Base-by-base conservation (phyloP, 2,888 invertebrate species). In the Apotomis turbidana region DNA sequence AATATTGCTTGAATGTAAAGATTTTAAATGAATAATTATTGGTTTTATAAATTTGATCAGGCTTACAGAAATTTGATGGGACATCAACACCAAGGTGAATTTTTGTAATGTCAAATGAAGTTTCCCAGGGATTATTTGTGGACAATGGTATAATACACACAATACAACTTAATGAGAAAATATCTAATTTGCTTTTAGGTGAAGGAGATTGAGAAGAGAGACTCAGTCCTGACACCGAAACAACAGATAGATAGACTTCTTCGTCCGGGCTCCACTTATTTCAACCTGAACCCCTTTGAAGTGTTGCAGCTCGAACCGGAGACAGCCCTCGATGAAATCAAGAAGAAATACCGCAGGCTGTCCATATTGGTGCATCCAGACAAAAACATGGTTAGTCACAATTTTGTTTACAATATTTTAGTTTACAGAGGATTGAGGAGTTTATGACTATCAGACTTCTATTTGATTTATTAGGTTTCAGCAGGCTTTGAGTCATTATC, bases 281-380 rank as follows among this genome's bases (percentile, higher is more conserved):
- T 99, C 89, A 99, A 99, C 94, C 95, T 99, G 77, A 99, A 99
- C 91, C 99, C 99, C 1, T 98, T 97, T 87, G 97, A 98, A 93
- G 98, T 97, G 3, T 93, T 98, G 70, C 97, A 98, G 94, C 95
- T 98, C 66, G 99, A 99, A 82, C 98, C 98, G 12, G 98, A 98
- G 76, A 95, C 96, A 10, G 93, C 97, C 27, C 88, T 99, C 70
- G 98, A 99, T 80, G 98, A 98, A 86, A 97, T 99, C 68, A 99
- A 99, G 90, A 99, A 98, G 88, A 98, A 98, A 91, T 99, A 99
- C 90, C 95, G 98, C 85, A 95, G 97, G 93, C 95, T 99, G 83
- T 99, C 99, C 15, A 98, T 99, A 88, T 94, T 99, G 83, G 99
- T 99, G 51, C 99, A 99, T 96, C 99, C 99, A 36, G 99, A 99